Base-by-base conservation (phyloP, 2,797 vertebrate species). In the Apodemus agrarius region DNA sequence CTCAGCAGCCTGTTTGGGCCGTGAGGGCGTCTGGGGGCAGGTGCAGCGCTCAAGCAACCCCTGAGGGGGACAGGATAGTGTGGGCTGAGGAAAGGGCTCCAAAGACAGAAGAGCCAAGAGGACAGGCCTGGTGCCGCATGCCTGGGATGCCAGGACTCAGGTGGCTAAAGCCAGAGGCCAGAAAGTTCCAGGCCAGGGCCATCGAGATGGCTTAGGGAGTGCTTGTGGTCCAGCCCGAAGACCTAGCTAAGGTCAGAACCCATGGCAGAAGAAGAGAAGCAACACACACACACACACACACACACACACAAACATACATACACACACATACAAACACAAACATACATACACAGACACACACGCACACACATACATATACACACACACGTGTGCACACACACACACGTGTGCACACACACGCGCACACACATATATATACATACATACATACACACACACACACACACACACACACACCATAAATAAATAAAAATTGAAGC, bases 11-110 rank as follows among this genome's bases (percentile, higher is more conserved):
- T 54, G 72, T 84, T 37, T 37, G 52, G 22, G n/a, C 6, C 2
- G 9, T 1, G 3, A 89, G 80, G 91, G 84, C 86, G 12, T 69
- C 40, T 31, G 29, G 4, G 6, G 26, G 26, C 65, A 84, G 79
- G 74, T 89, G 72, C 69, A 61, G 2, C 1, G 49, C 21, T 31
- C 63, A 10, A 46, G 17, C 65, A 72, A 46, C 21, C 54, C 21
- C 46, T 10, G 24, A 67, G 84, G 26, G 37, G 1, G 69, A 49
- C 0, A 21, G 74, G 40, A 57, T 40, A 14, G 17, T 16, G n/a
- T 24, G 46, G n/a, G 81, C 52, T 81, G 74, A 87, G 78, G 85
- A 96, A 92, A 92, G 67, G 67, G 34, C 67, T 61, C 34, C 3
- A 0, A 74, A 69, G 93, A 82, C 59, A 16, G 49, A 37, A 79